Percentiles rank a stretch among this genome's conserved stretches.
Evolutionary conservation across 2,113 vertebrate species (phyloP).

Genomic region (Xenotilapia leptura): DNA sequence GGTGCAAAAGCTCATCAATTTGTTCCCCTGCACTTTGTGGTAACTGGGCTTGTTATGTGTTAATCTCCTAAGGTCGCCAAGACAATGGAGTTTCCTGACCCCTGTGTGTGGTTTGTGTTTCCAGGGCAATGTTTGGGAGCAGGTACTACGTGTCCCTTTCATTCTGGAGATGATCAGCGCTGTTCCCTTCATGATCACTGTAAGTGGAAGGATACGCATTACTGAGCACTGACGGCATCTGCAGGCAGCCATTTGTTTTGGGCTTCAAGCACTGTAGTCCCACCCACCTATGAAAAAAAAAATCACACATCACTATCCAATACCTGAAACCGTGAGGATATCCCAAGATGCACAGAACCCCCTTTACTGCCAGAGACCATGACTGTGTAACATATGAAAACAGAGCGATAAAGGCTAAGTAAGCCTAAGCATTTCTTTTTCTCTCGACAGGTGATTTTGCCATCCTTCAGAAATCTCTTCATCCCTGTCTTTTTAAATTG

Average conservation of each 20-base stretch:
- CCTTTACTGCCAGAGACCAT: neutral
- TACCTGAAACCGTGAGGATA: neutral
- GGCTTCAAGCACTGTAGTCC: neutral
- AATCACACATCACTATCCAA: neutral
- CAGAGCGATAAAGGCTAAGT: neutral
- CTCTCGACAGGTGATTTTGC: constrained; percentile 72
- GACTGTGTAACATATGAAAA: neutral
- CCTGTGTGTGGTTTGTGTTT: constrained; percentile 53
- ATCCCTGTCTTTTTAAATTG: constrained; percentile 83
- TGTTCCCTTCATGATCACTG: constrained; percentile 79
- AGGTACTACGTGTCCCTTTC: constrained; percentile 77
- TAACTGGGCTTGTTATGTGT: neutral
- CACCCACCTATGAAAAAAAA: neutral
- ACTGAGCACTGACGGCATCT: neutral
- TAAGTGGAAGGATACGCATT: constrained; percentile 53
- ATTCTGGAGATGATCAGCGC: constrained; percentile 82
- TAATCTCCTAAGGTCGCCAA: constrained; percentile 37
- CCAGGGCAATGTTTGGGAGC: constrained; percentile 83
- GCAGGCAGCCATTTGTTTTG: neutral
- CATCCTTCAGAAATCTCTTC: constrained; percentile 76
- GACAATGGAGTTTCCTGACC: constrained; percentile 48
- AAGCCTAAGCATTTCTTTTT: neutral
- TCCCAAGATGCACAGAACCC: neutral
- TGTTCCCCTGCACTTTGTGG: neutral
- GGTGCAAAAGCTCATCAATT: neutral